A percentile compares a stretch with the other conserved stretches of the same genome.
Conservation (phyloP, 2,113 vertebrate species). For the Picathartes gymnocephalus region DNA sequence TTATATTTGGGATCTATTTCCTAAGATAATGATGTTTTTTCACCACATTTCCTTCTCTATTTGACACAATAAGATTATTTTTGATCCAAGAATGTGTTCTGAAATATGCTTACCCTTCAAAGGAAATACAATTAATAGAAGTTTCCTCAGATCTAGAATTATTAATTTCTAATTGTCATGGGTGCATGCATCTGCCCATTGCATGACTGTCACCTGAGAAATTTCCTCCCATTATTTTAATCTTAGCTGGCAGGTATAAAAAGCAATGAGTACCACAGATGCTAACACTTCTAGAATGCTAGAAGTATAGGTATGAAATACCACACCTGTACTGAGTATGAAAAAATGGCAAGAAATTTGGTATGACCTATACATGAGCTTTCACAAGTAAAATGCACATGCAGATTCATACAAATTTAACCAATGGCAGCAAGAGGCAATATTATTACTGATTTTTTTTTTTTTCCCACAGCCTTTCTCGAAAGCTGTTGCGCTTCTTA, state of each 20-base stretch:
- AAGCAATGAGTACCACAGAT: background rate
- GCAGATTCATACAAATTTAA: background rate
- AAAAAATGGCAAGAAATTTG: background rate
- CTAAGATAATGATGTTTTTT: accelerated
- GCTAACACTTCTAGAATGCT: background rate
- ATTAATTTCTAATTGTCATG: background rate
- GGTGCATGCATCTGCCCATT: background rate
- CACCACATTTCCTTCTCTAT: background rate
- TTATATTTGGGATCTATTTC: background rate
- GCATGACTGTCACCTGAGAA: background rate
- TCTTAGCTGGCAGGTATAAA: background rate
- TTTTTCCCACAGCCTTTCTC: background rate
- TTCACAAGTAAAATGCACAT: background rate
- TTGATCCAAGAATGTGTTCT: background rate
- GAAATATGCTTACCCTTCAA: background rate
- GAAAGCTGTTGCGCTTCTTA: background rate
- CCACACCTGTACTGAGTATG: background rate
- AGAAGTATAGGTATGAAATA: background rate
- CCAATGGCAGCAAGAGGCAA: accelerated
- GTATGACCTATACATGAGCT: background rate
- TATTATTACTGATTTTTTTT: background rate
- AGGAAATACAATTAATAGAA: background rate
- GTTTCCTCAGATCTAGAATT: background rate
- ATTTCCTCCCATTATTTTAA: background rate
- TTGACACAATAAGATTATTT: background rate